phyloP scores from a whole-genome alignment of 2,888 invertebrate species.

The Patella depressa region DNA sequence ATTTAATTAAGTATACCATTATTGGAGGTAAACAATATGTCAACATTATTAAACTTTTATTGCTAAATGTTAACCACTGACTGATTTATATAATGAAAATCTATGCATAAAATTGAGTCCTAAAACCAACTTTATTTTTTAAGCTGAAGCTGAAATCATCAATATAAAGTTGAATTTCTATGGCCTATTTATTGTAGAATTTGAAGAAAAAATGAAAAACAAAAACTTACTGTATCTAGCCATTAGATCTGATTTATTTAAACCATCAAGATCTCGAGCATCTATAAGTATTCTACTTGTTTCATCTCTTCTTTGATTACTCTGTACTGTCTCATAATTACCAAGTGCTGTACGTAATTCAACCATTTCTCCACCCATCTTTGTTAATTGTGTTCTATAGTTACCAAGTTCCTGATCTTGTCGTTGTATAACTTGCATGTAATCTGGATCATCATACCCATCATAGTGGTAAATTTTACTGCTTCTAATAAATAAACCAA shows the following conservation, averaged over 20 bases:
- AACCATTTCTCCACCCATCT: constrained; percentile 68
- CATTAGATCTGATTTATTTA: constrained; percentile 63
- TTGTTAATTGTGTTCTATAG: constrained; percentile 64
- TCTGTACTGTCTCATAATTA: background rate
- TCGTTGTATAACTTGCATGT: constrained; percentile 59
- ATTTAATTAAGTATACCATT: too few relatives aligned
- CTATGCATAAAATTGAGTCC: too few relatives aligned
- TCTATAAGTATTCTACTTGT: constrained; percentile 62
- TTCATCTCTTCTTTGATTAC: constrained; percentile 38
- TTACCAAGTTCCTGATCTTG: constrained; percentile 65
- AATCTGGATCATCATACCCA: constrained; percentile 45
- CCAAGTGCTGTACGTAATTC: constrained; percentile 36
- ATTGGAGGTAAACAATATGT: too few relatives aligned
- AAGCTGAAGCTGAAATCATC: too few relatives aligned
- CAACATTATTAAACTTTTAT: too few relatives aligned
- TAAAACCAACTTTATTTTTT: too few relatives aligned
- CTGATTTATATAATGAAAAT: too few relatives aligned
- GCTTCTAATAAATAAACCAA: background rate
- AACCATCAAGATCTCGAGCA: constrained; percentile 61
- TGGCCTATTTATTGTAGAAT: too few relatives aligned
- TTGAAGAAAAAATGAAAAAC: too few relatives aligned
- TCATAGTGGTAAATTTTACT: background rate
- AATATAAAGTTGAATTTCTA: too few relatives aligned
- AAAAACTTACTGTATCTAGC: constrained; percentile 61
- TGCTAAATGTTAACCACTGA: too few relatives aligned